Base-by-base conservation (phyloP, 2,797 vertebrate species). In the Sebastes nivosus region DNA sequence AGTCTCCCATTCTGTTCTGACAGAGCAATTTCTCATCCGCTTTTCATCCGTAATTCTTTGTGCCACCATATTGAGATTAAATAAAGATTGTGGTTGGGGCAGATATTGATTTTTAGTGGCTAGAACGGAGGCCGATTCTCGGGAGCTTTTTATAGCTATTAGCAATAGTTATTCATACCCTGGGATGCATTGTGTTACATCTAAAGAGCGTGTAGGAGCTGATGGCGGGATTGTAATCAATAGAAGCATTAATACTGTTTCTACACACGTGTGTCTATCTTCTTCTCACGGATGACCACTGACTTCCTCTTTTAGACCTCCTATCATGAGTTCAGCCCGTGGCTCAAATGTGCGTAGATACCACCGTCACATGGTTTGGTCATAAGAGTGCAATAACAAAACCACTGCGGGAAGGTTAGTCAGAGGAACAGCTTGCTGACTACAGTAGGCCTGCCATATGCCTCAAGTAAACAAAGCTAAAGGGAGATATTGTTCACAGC, bases 121-220 rank as follows among this genome's bases (percentile, higher is more conserved):
- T 82, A 74, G 88, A 88, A 89, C 70, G 86, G 90, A 87, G 84
- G 80, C 75, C 1, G 77, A 88, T 88, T 93, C 92, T 93, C 91
- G 24, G 61, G 91, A 91, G 89, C 92, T 95, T 94, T 95, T 95
- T 93, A 95, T 95, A 95, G 91, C 91, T 86, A 90, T 94, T 91
- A 91, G 93, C 88, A 84, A 91, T 83, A 93, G 89, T 94, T 94
- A 93, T 93, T 93, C 89, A 92, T 94, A 92, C 92, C 83, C 86
- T 64, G 81, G 87, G 88, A 93, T 89, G 93, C 92, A 93, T 95
- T 93, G 91, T 92, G 89, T 96, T 95, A 94, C 94, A 88, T 87
- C 86, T 77, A 81, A 88, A 81, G 84, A 92, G 89, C 81, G 84
- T 77, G 78, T 87, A 82, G 72, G 75, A 89, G 82, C 79, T 68